Evolutionary conservation across 2,113 vertebrate genomes (phyloP), one percentile per base, ranked within the genome.

Genomic region (Lophura nycthemera): DNA sequence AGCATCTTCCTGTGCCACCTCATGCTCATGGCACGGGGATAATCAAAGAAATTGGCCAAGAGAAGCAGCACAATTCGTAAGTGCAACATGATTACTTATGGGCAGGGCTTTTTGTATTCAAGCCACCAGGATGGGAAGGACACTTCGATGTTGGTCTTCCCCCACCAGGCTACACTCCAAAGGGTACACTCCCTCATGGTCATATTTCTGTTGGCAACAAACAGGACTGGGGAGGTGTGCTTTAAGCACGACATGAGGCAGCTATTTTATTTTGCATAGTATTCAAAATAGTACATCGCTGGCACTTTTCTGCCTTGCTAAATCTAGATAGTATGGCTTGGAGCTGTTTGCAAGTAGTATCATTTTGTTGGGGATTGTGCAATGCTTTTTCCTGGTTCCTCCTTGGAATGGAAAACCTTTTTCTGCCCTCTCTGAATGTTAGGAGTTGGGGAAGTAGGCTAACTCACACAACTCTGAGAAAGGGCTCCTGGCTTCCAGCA

Each of bases 61-160:
- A 78, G 79, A 61, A 93, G 77, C 6, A 81, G 36, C 57, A 40
- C 12, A n/a, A n/a, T n/a, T 47, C 24, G 56, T 85, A 50, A 77
- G 38, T 66, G 76, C 65, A 76, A 66, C 0, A 0, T 7, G 79
- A 5, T 40, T 89, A 69, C 72, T 83, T 90, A 91, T 38, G 50
- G 36, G 50, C 50, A 90, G 1, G 6, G 78, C 56, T 81, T 66
- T 95, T 75, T 72, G 27, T 67, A 54, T 50, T 36, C 0, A 1
- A 52, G 52, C 65, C 65, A 57, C 47, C 30, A 69, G 69, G 59
- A n/a, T 16, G 75, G 40, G 65, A 84, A 95, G 61, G 80, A 81
- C 61, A 67, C 83, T 89, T 93, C 45, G 57, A 83, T 95, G 88
- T 91, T 92, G 94, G 96, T 95, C 89, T 75, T 56, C 56, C 48